These are phyloP conservation scores for Axea sp. DNA, from an alignment of 2,888 invertebrate genomes.

Conservation along the genomic window DNA sequence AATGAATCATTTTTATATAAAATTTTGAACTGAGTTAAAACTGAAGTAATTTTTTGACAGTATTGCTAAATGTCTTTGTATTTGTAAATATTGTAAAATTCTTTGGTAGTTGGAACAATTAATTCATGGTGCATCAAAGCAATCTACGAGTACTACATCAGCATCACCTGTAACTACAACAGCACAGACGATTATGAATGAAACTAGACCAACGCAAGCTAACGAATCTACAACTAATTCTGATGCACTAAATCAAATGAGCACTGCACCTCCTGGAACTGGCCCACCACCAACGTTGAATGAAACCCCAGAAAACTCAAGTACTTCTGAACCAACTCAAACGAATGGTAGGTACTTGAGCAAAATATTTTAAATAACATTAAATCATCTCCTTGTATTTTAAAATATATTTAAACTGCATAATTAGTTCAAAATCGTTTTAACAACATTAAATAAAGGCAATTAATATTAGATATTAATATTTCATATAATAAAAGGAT, in stretches of 20 bases:
- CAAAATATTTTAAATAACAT: no score
- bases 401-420: no score
- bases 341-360: constrained; percentile 70
- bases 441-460: no score
- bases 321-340: constrained; percentile 69
- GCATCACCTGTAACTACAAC: constrained; percentile 73
- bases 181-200: constrained; percentile 75
- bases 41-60: no score
- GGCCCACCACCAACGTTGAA: constrained; percentile 75
- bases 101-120: constrained; percentile 75
- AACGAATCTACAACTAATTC: constrained; percentile 69
- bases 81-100: constrained; percentile 6
- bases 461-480: no score
- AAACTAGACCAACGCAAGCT: constrained; percentile 74
- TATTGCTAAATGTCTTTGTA: no score
- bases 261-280: constrained; percentile 76
- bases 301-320: constrained; percentile 71
- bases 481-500: no score
- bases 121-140: constrained; percentile 76
- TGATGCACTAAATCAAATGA: constrained; percentile 74
- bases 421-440: no score
- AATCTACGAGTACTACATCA: constrained; percentile 64
- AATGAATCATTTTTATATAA: no score
- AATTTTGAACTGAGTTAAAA: no score
- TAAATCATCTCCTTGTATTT: no score